Evolutionary conservation across 23 tunicate species (phyloP).

Genomic region (Trididemnum nubilum): DNA sequence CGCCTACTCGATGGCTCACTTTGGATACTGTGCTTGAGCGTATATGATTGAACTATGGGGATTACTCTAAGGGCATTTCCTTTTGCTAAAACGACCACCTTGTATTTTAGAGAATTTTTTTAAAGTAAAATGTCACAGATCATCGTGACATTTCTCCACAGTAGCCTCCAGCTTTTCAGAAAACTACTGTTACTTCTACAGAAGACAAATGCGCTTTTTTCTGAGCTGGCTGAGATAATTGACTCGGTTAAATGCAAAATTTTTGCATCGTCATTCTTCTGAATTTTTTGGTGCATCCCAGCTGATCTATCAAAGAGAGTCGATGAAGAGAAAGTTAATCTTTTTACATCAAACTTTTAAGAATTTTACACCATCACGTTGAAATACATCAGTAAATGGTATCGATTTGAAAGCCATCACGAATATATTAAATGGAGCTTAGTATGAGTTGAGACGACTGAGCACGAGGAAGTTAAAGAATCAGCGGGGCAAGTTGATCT

Average conservation of each 20-base stretch:
- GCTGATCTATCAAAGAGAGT: slow-evolving; percentile 56
- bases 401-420: slow-evolving; percentile 52
- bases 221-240: slow-evolving; percentile 48
- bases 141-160: slow-evolving; percentile 24
- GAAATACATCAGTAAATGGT: slow-evolving; percentile 60
- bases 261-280: slow-evolving; percentile 50
- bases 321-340: slow-evolving; percentile 58
- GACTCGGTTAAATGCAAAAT: slow-evolving; percentile 38
- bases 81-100: slow-evolving; percentile 9
- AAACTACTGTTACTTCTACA: slow-evolving; percentile 40
- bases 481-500: slow-evolving; percentile 67
- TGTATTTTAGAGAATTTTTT: slow-evolving; percentile 20
- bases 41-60: slow-evolving; percentile 50
- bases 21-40: slow-evolving; percentile 32
- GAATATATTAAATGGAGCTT: slow-evolving; percentile 48
- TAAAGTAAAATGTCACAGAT: neutral
- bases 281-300: slow-evolving; percentile 57
- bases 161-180: slow-evolving; percentile 21
- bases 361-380: slow-evolving; percentile 41
- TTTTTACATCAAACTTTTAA: slow-evolving; percentile 43
- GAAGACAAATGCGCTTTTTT: slow-evolving; percentile 34
- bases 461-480: slow-evolving; percentile 49
- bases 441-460: slow-evolving; percentile 35
- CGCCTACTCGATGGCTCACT: slow-evolving; percentile 26
- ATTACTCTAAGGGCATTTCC: slow-evolving; percentile 24